Base-by-base conservation (phyloP, 2,113 vertebrate genomes). In the Brachypteracias leptosomus region DNA sequence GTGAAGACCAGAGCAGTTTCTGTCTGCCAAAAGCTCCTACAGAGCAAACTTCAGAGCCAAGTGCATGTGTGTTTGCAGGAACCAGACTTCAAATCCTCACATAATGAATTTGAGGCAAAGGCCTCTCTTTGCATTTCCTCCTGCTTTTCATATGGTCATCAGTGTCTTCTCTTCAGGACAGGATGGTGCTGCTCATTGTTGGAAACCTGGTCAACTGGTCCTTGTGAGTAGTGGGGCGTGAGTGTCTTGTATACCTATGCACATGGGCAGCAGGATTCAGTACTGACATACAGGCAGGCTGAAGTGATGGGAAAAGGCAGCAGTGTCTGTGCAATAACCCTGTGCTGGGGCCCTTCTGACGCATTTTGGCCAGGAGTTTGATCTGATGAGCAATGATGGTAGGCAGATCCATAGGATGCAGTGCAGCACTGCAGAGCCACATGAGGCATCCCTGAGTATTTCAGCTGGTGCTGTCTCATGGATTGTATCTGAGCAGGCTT, bases 161-260 rank as follows among this genome's bases (percentile, higher is more conserved):
- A 6, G 49, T 94, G 80, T 94, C 73, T 93, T 79, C 89, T 96
- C 88, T 85, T 36, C 91, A 98, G 98, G 98, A 98, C 95, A 98
- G 98, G 94, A 98, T 98, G 98, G 97, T 98, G 89, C 89, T 98
- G 85, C 98, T 98, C 13, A 85, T 98, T 47, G 85, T 97, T 89
- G 98, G 98, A 46, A 98, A 98, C 73, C 90, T 98, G 74, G 97
- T 98, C 78, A 98, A 98, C 96, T 98, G 98, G 98, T 98, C 97
- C 83, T 98, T 98, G 98, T 98, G 96, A 98, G 98, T 98, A 93
- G 44, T 28, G 49, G 29, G 9, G 4, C 9, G 11, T 13, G 4
- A 11, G 24, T 44, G 42, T 40, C 73, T 38, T 25, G 31, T 4
- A 3, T 66, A 7, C 61, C 58, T 35, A 35, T 57, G 36, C 26